phyloP scores from a whole-genome alignment of 1,140 invertebrate species.

The Galendromus occidentalis region DNA sequence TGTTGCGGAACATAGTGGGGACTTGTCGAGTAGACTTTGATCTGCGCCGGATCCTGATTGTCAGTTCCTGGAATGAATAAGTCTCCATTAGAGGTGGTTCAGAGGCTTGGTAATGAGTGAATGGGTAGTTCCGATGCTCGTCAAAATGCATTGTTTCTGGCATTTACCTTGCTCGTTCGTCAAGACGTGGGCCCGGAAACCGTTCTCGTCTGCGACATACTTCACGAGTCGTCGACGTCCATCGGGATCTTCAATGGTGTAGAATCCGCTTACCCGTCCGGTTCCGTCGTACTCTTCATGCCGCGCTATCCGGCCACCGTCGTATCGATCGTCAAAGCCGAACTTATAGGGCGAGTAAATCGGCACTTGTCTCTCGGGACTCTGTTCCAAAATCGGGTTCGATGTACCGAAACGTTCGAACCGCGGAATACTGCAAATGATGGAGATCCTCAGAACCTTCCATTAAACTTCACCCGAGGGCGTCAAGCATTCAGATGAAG shows the following conservation, averaged over 20 bases:
- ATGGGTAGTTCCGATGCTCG: not conserved
- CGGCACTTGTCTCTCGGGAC: not conserved
- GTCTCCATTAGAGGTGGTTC: not conserved
- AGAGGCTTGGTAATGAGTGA: not conserved
- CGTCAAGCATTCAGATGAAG: no score
- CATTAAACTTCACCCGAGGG: no score
- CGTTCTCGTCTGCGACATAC: slow-evolving; percentile 21
- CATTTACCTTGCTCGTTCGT: slow-evolving; percentile 8
- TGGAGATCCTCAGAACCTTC: no score
- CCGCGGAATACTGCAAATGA: no score
- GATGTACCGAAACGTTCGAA: no score
- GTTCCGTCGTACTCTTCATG: slow-evolving; percentile 7
- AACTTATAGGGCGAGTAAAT: not conserved
- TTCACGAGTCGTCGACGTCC: slow-evolving; percentile 20
- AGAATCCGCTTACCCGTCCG: slow-evolving; percentile 14
- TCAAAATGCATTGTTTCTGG: not conserved
- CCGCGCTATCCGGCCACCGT: not conserved
- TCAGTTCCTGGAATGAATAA: not conserved
- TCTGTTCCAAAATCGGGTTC: not conserved
- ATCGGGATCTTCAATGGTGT: slow-evolving; percentile 19
- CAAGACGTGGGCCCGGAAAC: slow-evolving; percentile 20
- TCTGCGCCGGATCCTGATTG: not conserved
- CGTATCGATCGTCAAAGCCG: not conserved
- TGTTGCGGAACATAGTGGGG: not conserved
- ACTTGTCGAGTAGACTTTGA: not conserved